These are phyloP conservation scores for Oenanthe melanoleuca DNA, from an alignment of 2,113 vertebrate genomes.

Conservation along the genomic window DNA sequence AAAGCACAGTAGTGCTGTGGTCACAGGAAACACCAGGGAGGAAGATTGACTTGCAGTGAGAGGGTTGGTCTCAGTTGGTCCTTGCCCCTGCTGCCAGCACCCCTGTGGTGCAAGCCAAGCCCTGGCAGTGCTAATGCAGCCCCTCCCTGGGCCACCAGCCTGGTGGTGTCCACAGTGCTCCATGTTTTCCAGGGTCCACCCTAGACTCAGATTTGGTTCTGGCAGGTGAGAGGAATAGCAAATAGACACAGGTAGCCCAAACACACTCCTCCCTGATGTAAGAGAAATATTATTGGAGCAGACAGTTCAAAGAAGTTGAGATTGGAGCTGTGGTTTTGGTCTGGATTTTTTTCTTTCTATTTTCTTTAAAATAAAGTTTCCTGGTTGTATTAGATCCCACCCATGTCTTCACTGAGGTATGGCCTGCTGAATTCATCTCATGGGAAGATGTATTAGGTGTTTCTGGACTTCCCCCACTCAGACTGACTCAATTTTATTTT, in stretches of 20 bases:
- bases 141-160: accelerated
- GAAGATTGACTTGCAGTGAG: not conserved
- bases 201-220: not conserved
- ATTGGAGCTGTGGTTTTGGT: not conserved
- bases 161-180: accelerated
- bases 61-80: not conserved
- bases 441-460: constrained; percentile 24
- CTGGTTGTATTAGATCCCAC: not conserved
- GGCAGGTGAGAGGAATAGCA: not conserved
- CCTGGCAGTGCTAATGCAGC: not conserved
- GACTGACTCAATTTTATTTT: constrained; percentile 27
- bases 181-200: not conserved
- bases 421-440: not conserved
- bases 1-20: not conserved
- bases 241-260: not conserved
- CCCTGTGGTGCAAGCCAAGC: not conserved
- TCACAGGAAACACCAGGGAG: not conserved
- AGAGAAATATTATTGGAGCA: not conserved
- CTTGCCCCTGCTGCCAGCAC: not conserved
- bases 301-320: not conserved
- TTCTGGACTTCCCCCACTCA: constrained; percentile 12
- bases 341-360: not conserved
- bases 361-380: constrained; percentile 11
- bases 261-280: not conserved
- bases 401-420: not conserved